Percentiles rank a stretch among this genome's conserved stretches.
phyloP scores from a whole-genome alignment of 2,888 invertebrate genomes.

The Pseudococcus viburni region DNA sequence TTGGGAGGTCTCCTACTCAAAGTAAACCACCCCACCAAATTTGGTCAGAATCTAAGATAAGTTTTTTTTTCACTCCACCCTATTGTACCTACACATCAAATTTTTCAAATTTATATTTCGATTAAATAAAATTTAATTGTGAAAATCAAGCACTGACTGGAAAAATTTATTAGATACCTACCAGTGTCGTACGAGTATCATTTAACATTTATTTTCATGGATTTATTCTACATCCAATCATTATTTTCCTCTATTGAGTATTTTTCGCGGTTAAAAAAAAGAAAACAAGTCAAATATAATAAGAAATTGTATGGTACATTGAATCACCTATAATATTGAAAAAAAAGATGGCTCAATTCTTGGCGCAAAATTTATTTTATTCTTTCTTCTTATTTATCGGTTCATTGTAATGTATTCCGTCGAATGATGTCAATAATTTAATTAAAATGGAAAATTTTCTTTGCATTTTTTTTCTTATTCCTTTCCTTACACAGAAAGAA shows the following conservation, averaged over 20 bases:
- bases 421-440: slow-evolving; percentile 25
- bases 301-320: slow-evolving; percentile 9
- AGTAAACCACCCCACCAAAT: too few species aligned
- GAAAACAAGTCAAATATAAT: too few species aligned
- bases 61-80: too few species aligned
- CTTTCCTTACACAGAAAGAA: neutral
- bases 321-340: neutral
- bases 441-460: slow-evolving; percentile 46
- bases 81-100: too few species aligned
- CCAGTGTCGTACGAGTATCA: neutral
- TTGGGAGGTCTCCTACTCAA: too few species aligned
- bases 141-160: neutral
- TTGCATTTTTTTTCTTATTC: slow-evolving; percentile 6
- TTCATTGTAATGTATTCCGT: slow-evolving; percentile 24
- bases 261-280: neutral
- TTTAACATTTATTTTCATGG: neutral
- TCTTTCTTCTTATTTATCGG: neutral
- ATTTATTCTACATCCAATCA: neutral
- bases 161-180: neutral
- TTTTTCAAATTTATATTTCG: too few species aligned
- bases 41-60: too few species aligned
- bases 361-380: neutral
- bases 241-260: neutral
- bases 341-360: neutral
- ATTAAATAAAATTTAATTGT: too few species aligned